Evolutionary conservation across 2,113 vertebrate species (phyloP).

Genomic region (Cyanistes caeruleus): DNA sequence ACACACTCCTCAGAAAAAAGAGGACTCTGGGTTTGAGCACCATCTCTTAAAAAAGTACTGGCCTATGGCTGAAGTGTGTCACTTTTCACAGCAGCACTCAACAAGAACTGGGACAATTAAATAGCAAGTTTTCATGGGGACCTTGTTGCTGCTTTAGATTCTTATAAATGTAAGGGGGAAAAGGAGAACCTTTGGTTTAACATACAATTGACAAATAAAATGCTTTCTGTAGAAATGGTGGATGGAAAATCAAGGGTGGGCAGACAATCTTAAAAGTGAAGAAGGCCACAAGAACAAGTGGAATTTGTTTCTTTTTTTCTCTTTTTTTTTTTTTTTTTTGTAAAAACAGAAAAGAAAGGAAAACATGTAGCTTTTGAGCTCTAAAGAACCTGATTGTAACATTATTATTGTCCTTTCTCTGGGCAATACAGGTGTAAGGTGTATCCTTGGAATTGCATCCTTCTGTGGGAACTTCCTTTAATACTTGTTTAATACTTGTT

Average conservation of each 20-base stretch:
- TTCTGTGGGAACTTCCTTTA: conserved; percentile 21
- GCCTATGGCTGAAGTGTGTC: conserved; percentile 86
- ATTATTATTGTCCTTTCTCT: conserved; percentile 72
- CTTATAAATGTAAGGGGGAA: conserved; percentile 76
- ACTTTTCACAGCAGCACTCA: conserved; percentile 87
- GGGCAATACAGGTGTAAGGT: conserved; percentile 63
- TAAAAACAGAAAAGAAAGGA: conserved; percentile 15
- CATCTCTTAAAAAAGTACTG: conserved; percentile 73
- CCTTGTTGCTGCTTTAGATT: conserved; percentile 90
- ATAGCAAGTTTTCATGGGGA: conserved; percentile 87
- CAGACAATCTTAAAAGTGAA: conserved; percentile 79
- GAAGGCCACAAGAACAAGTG: conserved; percentile 85
- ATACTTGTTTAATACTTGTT: conserved; percentile 28
- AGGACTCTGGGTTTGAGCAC: conserved; percentile 39
- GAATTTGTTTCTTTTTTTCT: conserved; percentile 4
- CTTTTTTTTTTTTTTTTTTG: not conserved
- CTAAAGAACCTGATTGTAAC: conserved; percentile 56
- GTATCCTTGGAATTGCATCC: conserved; percentile 51
- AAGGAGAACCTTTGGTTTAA: conserved; percentile 68
- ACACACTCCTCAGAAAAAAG: conserved; percentile 30
- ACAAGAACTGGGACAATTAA: conserved; percentile 84
- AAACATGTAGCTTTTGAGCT: conserved; percentile 61
- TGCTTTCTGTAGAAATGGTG: conserved; percentile 63
- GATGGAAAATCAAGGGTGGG: conserved; percentile 74
- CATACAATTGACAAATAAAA: conserved; percentile 62